These are phyloP conservation scores for Machimus atricapillus DNA, from an alignment of 2,888 invertebrate genomes.

Conservation along the genomic window DNA sequence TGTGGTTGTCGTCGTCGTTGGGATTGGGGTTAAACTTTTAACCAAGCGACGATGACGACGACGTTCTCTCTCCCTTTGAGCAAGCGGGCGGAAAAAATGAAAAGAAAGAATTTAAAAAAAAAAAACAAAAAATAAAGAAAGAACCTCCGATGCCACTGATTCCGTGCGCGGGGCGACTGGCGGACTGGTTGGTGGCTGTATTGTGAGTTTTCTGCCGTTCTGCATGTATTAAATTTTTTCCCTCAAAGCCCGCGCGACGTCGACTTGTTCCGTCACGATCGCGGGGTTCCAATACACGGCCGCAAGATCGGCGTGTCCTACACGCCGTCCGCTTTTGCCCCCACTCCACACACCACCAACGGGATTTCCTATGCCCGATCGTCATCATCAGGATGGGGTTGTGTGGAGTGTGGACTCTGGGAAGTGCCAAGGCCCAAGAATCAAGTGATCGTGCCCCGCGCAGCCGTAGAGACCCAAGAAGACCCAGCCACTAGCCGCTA, in stretches of 20 bases:
- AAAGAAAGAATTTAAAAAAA: not conserved
- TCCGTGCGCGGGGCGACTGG: not conserved
- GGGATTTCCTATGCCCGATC: not conserved
- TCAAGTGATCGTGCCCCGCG: not conserved
- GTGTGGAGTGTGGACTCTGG: not conserved
- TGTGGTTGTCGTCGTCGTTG: not conserved
- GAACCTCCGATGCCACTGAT: not conserved
- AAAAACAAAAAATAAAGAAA: too few species aligned
- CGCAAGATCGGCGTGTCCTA: too few species aligned
- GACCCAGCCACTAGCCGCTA: not conserved
- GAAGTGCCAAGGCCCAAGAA: not conserved
- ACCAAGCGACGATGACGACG: too few species aligned
- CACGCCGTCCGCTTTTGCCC: not conserved
- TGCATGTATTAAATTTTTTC: not conserved
- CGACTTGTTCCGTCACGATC: not conserved
- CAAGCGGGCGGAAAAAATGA: not conserved
- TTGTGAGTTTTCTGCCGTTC: not conserved
- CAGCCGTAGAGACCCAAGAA: not conserved
- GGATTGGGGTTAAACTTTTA: slow-evolving; percentile 20
- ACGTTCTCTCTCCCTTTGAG: slow-evolving; percentile 7
- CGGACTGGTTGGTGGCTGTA: not conserved
- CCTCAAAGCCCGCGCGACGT: not conserved
- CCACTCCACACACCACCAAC: not conserved
- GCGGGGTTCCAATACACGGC: not conserved
- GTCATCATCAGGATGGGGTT: not conserved